Evolutionary conservation across 2,797 vertebrate genomes (phyloP).

Genomic region (Dicrostonyx torquatus): DNA sequence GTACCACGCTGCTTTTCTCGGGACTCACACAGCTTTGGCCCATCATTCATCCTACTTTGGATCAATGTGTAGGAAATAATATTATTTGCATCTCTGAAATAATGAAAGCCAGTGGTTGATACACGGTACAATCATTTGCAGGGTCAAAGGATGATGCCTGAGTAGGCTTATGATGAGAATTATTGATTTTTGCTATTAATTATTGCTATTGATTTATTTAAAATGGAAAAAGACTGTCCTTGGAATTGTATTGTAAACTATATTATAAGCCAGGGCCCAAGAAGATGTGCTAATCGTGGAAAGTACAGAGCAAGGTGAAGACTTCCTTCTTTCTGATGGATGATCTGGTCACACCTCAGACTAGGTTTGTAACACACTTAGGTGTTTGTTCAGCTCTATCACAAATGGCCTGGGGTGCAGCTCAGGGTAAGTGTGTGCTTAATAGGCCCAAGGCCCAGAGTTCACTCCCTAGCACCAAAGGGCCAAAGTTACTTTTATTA

Average conservation of each 20-base stretch:
- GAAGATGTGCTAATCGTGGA: not conserved
- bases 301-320: not conserved
- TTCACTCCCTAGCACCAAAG: not conserved
- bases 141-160: not conserved
- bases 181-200: not conserved
- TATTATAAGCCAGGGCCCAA: not conserved
- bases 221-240: not conserved
- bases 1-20: not conserved
- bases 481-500: not conserved
- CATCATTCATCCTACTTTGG: slow-evolving; percentile 5
- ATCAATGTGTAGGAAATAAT: not conserved
- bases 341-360: not conserved
- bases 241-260: not conserved
- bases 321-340: not conserved
- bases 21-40: not conserved
- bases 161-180: not conserved
- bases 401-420: not conserved
- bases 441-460: not conserved
- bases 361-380: slow-evolving; percentile 4
- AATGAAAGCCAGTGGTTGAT: not conserved
- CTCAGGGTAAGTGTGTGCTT: not conserved
- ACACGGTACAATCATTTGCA: not conserved
- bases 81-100: slow-evolving; percentile 42
- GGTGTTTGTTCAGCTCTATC: slow-evolving; percentile 15
- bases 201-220: slow-evolving; percentile 8